These are phyloP conservation scores for Turritopsis dohrnii DNA, from an alignment of 30 jellyfish, hydroid and myxozoan genomes.

Conservation along the genomic window DNA sequence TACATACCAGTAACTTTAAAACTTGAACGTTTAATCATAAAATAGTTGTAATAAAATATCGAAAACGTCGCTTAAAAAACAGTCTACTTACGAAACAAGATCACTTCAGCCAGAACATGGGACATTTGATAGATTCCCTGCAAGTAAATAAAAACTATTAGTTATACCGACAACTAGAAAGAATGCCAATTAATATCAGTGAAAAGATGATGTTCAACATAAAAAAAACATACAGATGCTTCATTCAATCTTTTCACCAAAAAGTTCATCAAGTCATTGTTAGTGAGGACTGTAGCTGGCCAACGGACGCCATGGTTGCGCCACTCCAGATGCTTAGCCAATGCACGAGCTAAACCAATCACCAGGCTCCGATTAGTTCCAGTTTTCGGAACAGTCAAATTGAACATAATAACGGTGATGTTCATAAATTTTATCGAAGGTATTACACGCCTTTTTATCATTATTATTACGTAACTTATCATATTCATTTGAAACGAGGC, in stretches of 20 bases:
- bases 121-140: slow-evolving; percentile 92
- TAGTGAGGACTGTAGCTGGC: slow-evolving; percentile 67
- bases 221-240: slow-evolving; percentile 54
- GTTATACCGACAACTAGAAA: not conserved
- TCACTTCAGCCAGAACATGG: slow-evolving; percentile 58
- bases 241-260: slow-evolving; percentile 73
- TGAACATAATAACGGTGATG: too few relatives aligned
- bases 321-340: slow-evolving; percentile 61
- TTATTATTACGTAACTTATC: too few relatives aligned
- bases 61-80: not conserved
- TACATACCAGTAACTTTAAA: not conserved
- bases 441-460: too few relatives aligned
- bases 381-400: too few relatives aligned
- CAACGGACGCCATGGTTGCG: slow-evolving; percentile 73
- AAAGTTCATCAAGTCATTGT: slow-evolving; percentile 54
- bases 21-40: not conserved
- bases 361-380: not conserved
- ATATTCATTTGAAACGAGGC: too few relatives aligned
- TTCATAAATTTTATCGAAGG: too few relatives aligned
- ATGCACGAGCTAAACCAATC: slow-evolving; percentile 64
- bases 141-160: not conserved
- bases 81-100: slow-evolving; percentile 60
- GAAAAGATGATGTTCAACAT: not conserved
- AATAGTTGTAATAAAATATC: not conserved
- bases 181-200: not conserved